Percentiles rank a stretch among this genome's conserved stretches.
These are phyloP conservation scores for Latrodectus hesperus DNA, from an alignment of 2,888 invertebrate genomes.

Conservation along the genomic window DNA sequence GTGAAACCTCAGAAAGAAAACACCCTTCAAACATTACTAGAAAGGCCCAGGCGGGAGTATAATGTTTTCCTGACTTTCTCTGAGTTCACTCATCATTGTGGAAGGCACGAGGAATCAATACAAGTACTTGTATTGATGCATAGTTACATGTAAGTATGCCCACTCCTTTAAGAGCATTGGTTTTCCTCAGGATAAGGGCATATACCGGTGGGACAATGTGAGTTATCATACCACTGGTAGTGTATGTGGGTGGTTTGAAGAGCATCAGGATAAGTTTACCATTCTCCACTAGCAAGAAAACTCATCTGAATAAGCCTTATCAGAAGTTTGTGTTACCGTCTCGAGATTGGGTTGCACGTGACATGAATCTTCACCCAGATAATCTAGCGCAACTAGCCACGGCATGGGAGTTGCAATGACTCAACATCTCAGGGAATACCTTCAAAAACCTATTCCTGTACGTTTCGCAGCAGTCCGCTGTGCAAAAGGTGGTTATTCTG, in stretches of 20 bases:
- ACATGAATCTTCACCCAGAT: slow-evolving; percentile 8
- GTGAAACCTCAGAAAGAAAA: background rate
- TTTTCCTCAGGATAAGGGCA: slow-evolving; percentile 17
- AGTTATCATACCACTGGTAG: background rate
- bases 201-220: slow-evolving; percentile 15
- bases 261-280: slow-evolving; percentile 9
- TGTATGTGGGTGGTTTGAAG: background rate
- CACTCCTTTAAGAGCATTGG: slow-evolving; percentile 2
- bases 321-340: slow-evolving; percentile 7
- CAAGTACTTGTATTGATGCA: background rate
- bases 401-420: slow-evolving; percentile 1
- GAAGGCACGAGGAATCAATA: slow-evolving; percentile 7
- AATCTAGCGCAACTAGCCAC: slow-evolving; percentile 10
- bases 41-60: background rate
- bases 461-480: background rate
- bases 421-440: slow-evolving; percentile 15
- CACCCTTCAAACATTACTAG: background rate
- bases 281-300: slow-evolving; percentile 1
- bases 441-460: slow-evolving; percentile 15
- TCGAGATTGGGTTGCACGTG: slow-evolving; percentile 1
- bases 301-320: background rate
- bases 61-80: background rate
- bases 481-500: slow-evolving; percentile 3
- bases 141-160: background rate
- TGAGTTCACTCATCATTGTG: slow-evolving; percentile 5